Base-by-base conservation (phyloP, 1,140 invertebrate genomes). In the Thereuonema tuberculata region DNA sequence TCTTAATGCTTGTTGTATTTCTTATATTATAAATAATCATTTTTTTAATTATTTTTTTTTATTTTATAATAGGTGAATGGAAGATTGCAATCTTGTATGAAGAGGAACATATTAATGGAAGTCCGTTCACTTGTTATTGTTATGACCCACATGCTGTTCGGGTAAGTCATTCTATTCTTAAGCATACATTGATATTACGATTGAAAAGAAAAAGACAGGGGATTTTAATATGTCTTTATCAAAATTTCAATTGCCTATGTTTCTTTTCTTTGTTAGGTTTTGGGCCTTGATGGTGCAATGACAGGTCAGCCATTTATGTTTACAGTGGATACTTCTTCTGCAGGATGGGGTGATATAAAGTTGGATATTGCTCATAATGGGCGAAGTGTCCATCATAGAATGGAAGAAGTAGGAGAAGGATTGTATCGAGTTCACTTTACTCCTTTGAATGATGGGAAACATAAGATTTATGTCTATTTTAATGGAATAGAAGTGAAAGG, bases 401-500 rank as follows among this genome's bases (percentile, higher is more conserved):
- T 94, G 2, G 86, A 91, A 64, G 85, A 89, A 69, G 81, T 91
- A 46, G 85, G 85, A 12, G 78, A 82, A 49, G 85, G 86, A 56
- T 81, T 86, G 58, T 93, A 96, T 66, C 79, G 85, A 21, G 85
- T 96, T 1, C 86, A 88, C 12, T 94, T 98, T 67, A 85, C 87
- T 63, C 93, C 95, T 0, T 80, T 84, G 58, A 83, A 88, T 48
- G 82, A 86, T 49, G 95, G 94, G 48, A 92, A 93, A 72, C 95
- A 98, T 73, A 81, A 87, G 55, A 81, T 97, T 29, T 93, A 94
- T 69, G 83, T 96, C 17, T 93, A 92, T 67, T 98, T 96, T 71
- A 98, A 97, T 72, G 90, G 90, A 2, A 86, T 87, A 64, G 92
- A 96, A 68, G 88, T 98, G n/a, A 88, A 89, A 78, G 93, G 93